phyloP scores from a whole-genome alignment of 2,113 vertebrate genomes.

The Falco punctatus region DNA sequence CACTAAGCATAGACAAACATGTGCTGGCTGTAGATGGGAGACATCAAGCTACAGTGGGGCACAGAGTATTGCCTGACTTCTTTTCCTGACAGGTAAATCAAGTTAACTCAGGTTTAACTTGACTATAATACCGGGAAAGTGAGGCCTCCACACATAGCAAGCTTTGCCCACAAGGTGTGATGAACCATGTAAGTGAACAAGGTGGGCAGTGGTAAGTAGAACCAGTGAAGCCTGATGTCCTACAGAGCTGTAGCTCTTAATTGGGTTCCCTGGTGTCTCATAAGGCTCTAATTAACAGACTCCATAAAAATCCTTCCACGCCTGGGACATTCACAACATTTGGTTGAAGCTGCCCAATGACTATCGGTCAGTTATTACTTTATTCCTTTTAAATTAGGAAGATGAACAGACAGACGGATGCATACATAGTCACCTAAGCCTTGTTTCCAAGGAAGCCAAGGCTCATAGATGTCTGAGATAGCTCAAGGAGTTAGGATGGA shows the following conservation, averaged over 20 bases:
- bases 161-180: background rate
- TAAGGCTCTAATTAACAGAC: background rate
- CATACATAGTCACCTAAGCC: background rate
- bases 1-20: background rate
- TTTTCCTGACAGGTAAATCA: background rate
- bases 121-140: background rate
- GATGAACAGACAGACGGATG: background rate
- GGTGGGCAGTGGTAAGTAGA: background rate
- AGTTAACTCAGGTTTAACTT: background rate
- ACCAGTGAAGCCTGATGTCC: background rate
- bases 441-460: conserved; percentile 4
- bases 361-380: background rate
- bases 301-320: background rate
- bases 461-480: background rate
- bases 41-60: background rate
- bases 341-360: background rate
- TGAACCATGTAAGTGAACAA: background rate
- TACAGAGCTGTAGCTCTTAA: background rate
- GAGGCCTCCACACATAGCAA: background rate
- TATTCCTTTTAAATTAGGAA: background rate
- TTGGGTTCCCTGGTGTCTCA: background rate
- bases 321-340: background rate
- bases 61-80: background rate
- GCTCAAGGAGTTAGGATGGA: background rate
- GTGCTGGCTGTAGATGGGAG: background rate